Conservation (phyloP, 2,113 vertebrate genomes). For the Galbula dea region DNA sequence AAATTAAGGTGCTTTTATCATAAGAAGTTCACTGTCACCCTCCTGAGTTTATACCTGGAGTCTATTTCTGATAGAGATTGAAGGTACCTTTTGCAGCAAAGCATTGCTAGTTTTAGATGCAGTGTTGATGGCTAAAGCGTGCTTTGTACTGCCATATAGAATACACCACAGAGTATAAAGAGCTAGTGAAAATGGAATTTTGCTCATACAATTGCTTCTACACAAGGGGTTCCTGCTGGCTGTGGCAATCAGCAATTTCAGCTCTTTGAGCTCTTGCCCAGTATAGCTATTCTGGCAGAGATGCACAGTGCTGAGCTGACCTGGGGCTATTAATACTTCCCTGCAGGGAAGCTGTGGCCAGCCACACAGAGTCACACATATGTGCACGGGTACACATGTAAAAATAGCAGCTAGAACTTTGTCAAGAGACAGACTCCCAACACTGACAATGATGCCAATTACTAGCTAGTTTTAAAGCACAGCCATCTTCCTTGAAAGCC, state of each 20-base stretch:
- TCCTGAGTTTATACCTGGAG: neutral
- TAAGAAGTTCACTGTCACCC: neutral
- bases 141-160: neutral
- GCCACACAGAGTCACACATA: neutral
- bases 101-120: neutral
- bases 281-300: conserved; percentile 1
- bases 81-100: neutral
- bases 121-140: neutral
- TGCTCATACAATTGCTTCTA: neutral
- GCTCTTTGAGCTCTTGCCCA: conserved; percentile 42
- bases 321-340: neutral
- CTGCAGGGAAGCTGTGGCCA: neutral
- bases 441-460: neutral
- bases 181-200: conserved; percentile 8
- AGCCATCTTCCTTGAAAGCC: conserved; percentile 49
- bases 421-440: neutral
- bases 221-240: neutral
- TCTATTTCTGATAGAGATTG: neutral
- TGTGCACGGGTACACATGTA: neutral
- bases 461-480: conserved; percentile 17
- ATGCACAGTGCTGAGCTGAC: neutral
- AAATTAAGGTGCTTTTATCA: neutral
- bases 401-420: neutral
- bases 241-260: neutral
- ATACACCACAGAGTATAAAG: neutral